phyloP scores from a whole-genome alignment of 2,888 invertebrate species.

The Minunthozetes semirufus region DNA sequence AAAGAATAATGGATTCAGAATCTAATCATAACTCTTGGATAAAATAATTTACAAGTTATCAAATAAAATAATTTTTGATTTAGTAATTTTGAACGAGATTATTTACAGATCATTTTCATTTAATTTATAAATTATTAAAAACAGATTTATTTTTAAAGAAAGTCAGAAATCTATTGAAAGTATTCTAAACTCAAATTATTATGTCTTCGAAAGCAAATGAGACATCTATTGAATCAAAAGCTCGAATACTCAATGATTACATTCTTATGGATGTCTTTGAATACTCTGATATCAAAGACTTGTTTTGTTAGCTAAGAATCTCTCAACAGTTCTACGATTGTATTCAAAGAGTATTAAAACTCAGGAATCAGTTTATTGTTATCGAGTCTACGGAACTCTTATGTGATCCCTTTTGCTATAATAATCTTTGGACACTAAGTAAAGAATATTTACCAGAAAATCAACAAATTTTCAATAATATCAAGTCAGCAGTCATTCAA shows the following conservation, averaged over 20 bases:
- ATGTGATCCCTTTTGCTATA: neutral
- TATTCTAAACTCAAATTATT: too few relatives aligned
- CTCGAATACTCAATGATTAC: neutral
- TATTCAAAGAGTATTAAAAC: neutral
- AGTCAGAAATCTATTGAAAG: too few relatives aligned
- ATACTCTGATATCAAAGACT: neutral
- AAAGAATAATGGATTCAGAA: too few relatives aligned
- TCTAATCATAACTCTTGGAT: too few relatives aligned
- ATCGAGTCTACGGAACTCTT: neutral
- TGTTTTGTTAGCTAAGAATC: neutral
- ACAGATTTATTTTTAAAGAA: too few relatives aligned
- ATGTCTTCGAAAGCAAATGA: too few relatives aligned
- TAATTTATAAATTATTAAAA: too few relatives aligned
- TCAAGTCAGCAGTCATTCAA: neutral
- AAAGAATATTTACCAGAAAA: neutral
- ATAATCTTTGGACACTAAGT: neutral
- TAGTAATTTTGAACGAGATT: too few relatives aligned
- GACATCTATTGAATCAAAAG: too few relatives aligned
- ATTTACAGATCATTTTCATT: too few relatives aligned
- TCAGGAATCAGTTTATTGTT: neutral
- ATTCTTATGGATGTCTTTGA: neutral
- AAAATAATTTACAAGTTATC: too few relatives aligned
- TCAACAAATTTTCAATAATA: neutral
- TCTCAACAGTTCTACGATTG: neutral
- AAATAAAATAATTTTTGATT: too few relatives aligned